Base-by-base conservation (phyloP, 2,888 invertebrate genomes). In the Conomelus anceps region DNA sequence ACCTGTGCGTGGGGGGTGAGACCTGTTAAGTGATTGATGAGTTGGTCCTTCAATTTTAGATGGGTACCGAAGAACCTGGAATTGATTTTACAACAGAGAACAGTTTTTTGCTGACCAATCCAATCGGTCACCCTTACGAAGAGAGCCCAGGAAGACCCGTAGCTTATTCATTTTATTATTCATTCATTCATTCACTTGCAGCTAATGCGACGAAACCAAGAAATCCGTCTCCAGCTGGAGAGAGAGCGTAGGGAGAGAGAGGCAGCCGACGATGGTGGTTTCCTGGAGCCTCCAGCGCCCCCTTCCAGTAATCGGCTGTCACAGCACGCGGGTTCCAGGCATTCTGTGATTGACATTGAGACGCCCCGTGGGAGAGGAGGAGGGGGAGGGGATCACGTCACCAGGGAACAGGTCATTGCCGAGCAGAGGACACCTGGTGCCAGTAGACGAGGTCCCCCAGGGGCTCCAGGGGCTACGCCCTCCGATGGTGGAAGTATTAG, bases 121-220 rank as follows among this genome's bases (percentile, higher is more conserved):
- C n/a, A n/a, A n/a, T n/a, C n/a, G n/a, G n/a, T n/a, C n/a, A n/a
- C n/a, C n/a, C n/a, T n/a, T n/a, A n/a, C n/a, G n/a, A n/a, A n/a
- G n/a, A n/a, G n/a, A n/a, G n/a, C n/a, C n/a, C n/a, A n/a, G n/a
- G n/a, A n/a, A n/a, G n/a, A n/a, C n/a, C n/a, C n/a, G n/a, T n/a
- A n/a, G n/a, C n/a, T n/a, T n/a, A n/a, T n/a, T n/a, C n/a, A n/a
- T n/a, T n/a, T n/a, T n/a, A n/a, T n/a, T n/a, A n/a, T n/a, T n/a
- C n/a, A n/a, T n/a, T n/a, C n/a, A n/a, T n/a, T 89, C 22, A 63
- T 20, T 23, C 7, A 86, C 9, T 24, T 86, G 6, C 24, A 88
- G 87, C 89, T 88, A 11, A 90, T 90, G 86, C 13, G 90, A 26
- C 89, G 90, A 11, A 91, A 91, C 90, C 91, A 91, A 89, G 91